Base-by-base conservation (phyloP, 2,113 vertebrate species). In the Oceanodroma tethys region DNA sequence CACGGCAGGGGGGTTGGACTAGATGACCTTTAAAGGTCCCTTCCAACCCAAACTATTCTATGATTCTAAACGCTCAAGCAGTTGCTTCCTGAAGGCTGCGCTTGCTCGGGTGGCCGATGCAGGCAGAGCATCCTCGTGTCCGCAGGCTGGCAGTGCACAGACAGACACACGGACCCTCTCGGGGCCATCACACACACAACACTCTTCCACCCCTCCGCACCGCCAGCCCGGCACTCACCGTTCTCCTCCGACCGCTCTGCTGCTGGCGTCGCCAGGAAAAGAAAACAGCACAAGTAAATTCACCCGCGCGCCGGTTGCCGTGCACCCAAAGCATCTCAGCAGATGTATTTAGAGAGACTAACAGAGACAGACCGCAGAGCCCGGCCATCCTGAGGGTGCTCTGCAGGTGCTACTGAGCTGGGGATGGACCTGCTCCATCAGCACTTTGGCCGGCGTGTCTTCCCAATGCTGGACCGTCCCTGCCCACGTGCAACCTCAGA, bases 161-260 rank as follows among this genome's bases (percentile, higher is more conserved):
- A 36, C 60, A 42, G 42, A 25, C 52, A 0, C 10, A 63, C 18
- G 1, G 7, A n/a, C 21, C 30, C 34, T 10, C 55, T 1, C 1
- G 13, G 67, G 36, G 50, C 45, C 73, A 48, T 1, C 43, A 18
- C 6, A 23, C 16, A 7, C 50, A 20, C 5, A 42, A 16, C 60
- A 3, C 17, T 50, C 34, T 29, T 27, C 15, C 17, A 0, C 15
- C 21, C 50, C 48, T 22, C 16, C 17, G 2, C 38, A 56, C 13
- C 27, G 2, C n/a, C 76, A 86, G 85, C 92, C 75, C 14, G 3
- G 63, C 93, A 94, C 94, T 97, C 88, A 94, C 88, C 90, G 30
- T 93, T 79, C 96, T 92, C 88, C 94, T 96, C 47, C 68, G 36
- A n/a, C 91, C 15, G 6, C 94, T 96, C 76, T 90, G 95, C 92